Evolutionary conservation across 2,888 invertebrate genomes (phyloP), one percentile per base, ranked within the genome.

Genomic region (Sthenelais limicola): DNA sequence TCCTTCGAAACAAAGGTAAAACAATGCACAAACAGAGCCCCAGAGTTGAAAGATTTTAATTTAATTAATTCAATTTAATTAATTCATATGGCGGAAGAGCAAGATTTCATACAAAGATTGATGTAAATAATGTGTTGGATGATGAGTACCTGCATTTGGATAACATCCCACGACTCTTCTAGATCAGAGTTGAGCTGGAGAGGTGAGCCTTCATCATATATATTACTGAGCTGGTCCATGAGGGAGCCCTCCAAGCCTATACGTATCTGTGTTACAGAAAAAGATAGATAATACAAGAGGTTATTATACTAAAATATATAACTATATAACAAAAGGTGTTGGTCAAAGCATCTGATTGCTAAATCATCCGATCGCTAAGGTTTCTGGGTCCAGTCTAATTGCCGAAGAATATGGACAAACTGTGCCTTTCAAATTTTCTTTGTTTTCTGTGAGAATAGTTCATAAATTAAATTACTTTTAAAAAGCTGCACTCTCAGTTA

Each of bases 61-160:
- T n/a, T n/a, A n/a, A n/a, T n/a, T 18, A 43, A 43, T 12, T 43
- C 43, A 9, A 43, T 18, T 43, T 43, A 43, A 9, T 43, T 43
- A 43, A 43, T 43, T 9, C 18, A 18, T 43, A 18, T 43, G 43
- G 18, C 43, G 12, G 9, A 43, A 12, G 43, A 12, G 43, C 9
- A 43, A 43, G 18, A 43, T 12, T 12, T 9, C 9, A 9, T 18
- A 12, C 9, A 12, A 12, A 12, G 18, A 43, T 43, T 9, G 43
- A 18, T 43, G 43, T 43, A 18, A 43, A 9, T 9, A 49, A 9
- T 21, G n/a, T 49, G 24, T n/a, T 7, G n/a, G 9, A 18, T 49
- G n/a, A 18, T 49, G n/a, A 49, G 24, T 38, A 62, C 62, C 62
- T 62, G 62, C 9, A 62, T 38, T 18, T 62, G 62, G 2, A 62